Evolutionary conservation across 2,113 vertebrate genomes (phyloP).

Genomic region (Megalops atlanticus): DNA sequence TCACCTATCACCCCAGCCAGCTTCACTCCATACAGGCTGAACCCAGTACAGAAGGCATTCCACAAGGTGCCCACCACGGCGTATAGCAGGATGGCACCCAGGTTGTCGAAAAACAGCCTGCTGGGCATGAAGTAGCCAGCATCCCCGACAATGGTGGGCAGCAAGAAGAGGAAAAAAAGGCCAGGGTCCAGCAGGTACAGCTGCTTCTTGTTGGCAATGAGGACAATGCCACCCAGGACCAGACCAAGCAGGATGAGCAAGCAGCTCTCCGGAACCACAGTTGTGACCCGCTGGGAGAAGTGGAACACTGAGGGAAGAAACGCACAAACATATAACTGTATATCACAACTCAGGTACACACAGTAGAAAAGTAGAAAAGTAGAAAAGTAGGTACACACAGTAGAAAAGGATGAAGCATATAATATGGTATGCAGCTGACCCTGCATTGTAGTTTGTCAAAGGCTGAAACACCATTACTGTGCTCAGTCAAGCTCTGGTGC

Average conservation of each 20-base stretch:
- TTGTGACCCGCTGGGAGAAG: conserved; percentile 89
- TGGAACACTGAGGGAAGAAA: conserved; percentile 82
- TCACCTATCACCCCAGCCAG: conserved; percentile 77
- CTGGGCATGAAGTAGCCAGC: conserved; percentile 97
- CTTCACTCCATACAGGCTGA: conserved; percentile 84
- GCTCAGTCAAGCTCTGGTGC: no score
- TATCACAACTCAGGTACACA: no score
- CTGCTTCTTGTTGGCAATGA: conserved; percentile 89
- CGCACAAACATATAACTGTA: no score
- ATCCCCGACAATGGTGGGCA: conserved; percentile 93
- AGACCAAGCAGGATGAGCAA: conserved; percentile 92
- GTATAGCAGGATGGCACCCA: conserved; percentile 91
- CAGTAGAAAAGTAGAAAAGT: no score
- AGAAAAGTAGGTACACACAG: no score
- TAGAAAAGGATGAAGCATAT: no score
- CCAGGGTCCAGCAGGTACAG: conserved; percentile 92
- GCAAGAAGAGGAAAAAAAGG: conserved; percentile 95
- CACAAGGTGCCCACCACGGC: conserved; percentile 92
- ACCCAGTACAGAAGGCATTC: conserved; percentile 90
- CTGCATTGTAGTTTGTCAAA: no score
- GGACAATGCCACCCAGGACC: conserved; percentile 88
- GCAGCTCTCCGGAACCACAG: conserved; percentile 91
- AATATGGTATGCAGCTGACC: no score
- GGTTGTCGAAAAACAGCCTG: conserved; percentile 92
- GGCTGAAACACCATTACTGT: no score